Evolutionary conservation across 2,113 vertebrate genomes (phyloP), one percentile per base, ranked within the genome.

Genomic region (Cyphomyrus plagiostoma): DNA sequence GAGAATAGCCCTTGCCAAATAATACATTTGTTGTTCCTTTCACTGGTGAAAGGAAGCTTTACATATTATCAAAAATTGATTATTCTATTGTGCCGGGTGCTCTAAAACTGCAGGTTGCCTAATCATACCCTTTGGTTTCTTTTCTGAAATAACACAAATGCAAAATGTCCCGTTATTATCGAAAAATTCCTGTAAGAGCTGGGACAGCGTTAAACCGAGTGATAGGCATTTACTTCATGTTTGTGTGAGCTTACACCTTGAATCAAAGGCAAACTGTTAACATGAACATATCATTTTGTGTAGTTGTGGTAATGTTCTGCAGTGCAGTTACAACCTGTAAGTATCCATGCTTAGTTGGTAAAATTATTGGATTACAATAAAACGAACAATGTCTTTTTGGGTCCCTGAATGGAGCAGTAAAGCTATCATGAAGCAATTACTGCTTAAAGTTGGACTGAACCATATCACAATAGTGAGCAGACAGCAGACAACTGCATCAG

Each of bases 1-100:
- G 91, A 53, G 89, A 89, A 83, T 3, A 83, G 88, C 88, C 6
- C 6, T 4, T 5, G 0, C 89, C 91, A 90, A 85, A 93, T 74
- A 94, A 90, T 92, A 88, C 85, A 93, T 87, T 90, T 93, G 83
- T 93, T 95, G 94, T 95, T 93, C 88, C 45, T 26, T 66, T 46
- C 56, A 74, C 82, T 91, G 42, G 58, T 91, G 88, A 92, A 92
- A 56, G 74, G 87, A 91, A 90, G 35, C 80, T 52, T 74, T 87
- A 66, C 56, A 89, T 46, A 39, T 88, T 88, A 88, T 89, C 53
- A 62, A 39, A 39, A 70, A 49, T 56, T n/a, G 86, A 85, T 53
- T 56, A 5, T 56, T 19, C 19, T 56, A 56, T 8, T 56, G 53
- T 52, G 50, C 50, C 3, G 4, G 26, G 62, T 52, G 50, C 50